phyloP scores from a whole-genome alignment of 1,140 invertebrate genomes.

The Brachionus angularis region DNA sequence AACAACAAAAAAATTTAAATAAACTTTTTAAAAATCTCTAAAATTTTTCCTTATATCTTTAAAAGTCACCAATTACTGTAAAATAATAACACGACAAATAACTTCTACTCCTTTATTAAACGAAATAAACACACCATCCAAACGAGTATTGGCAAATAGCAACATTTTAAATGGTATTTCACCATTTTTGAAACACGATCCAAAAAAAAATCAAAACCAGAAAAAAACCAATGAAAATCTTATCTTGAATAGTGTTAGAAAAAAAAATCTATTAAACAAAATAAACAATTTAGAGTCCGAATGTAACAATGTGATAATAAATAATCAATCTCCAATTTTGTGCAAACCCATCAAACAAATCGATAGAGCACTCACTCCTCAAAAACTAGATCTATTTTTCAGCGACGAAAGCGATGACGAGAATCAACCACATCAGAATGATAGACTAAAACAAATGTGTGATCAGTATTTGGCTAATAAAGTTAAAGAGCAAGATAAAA shows the following conservation, averaged over 20 bases:
- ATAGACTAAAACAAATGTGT: no score
- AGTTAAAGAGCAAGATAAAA: no score
- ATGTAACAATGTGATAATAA: background rate
- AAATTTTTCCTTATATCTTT: no score
- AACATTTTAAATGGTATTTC: conserved; percentile 11
- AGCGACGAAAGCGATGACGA: conserved; percentile 3
- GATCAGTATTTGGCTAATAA: no score
- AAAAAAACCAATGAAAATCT: background rate
- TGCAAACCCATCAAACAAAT: background rate
- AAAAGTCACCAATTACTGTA: no score
- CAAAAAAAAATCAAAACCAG: background rate
- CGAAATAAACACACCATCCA: background rate
- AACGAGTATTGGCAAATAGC: no score
- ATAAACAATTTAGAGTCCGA: background rate
- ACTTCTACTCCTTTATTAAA: conserved; percentile 1
- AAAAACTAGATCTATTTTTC: conserved; percentile 10
- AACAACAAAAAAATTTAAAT: no score
- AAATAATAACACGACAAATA: background rate
- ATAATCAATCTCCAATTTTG: conserved; percentile 9
- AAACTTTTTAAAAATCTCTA: no score
- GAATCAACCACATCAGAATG: no score
- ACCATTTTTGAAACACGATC: background rate
- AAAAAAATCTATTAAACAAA: conserved; percentile 19
- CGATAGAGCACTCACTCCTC: background rate
- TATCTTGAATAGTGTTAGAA: background rate